These are phyloP conservation scores for Pteria penguin DNA, from an alignment of 2,888 invertebrate species.

Conservation along the genomic window DNA sequence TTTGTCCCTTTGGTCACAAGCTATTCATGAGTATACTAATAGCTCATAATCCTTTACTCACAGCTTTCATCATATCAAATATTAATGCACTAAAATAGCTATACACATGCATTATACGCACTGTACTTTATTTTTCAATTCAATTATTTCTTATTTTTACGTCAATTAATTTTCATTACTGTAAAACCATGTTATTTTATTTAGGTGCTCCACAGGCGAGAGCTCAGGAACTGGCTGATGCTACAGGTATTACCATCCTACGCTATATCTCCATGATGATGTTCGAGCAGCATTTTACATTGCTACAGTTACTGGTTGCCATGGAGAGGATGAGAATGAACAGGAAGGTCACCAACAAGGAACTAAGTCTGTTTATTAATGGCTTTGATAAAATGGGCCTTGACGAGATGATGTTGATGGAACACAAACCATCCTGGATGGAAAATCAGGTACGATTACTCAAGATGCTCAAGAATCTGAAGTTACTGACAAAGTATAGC, in stretches of 20 bases:
- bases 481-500: no score
- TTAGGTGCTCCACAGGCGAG: constrained; percentile 74
- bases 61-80: no score
- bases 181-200: constrained; percentile 1
- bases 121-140: no score
- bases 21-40: no score
- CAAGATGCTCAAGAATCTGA: no score
- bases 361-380: constrained; percentile 76
- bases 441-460: constrained; percentile 69
- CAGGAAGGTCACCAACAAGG: constrained; percentile 71
- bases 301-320: constrained; percentile 74
- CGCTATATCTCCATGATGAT: constrained; percentile 73
- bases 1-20: no score
- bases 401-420: constrained; percentile 64
- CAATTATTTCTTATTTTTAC: no score
- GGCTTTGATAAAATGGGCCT: constrained; percentile 73
- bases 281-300: constrained; percentile 74
- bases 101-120: no score
- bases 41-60: no score
- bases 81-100: no score
- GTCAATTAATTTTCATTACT: neutral
- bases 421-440: constrained; percentile 75
- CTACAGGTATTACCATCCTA: constrained; percentile 70
- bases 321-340: constrained; percentile 72
- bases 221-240: constrained; percentile 75